Conservation (phyloP, 2,113 vertebrate species). For the Campylorhamphus procurvoides region DNA sequence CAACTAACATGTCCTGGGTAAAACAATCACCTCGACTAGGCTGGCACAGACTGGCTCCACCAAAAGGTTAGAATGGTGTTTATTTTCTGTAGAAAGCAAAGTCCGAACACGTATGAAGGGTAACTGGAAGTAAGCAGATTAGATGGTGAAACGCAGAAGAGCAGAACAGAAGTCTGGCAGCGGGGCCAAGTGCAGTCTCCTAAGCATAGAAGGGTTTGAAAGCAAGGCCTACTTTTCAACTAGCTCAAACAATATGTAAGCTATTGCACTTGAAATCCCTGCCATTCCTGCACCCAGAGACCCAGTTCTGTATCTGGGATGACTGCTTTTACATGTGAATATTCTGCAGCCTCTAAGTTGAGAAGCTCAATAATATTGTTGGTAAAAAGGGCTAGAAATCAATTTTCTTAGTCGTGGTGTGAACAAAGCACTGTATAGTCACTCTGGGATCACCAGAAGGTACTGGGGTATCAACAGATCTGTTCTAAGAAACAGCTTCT, state of each 20-base stretch:
- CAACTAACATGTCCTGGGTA: neutral
- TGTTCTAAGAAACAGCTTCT: neutral
- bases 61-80: neutral
- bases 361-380: neutral
- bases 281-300: neutral
- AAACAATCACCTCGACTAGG: neutral
- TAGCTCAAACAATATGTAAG: neutral
- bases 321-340: neutral
- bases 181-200: neutral
- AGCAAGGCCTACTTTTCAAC: neutral
- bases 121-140: neutral
- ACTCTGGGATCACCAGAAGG: neutral
- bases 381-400: neutral
- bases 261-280: neutral
- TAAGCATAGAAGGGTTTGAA: neutral
- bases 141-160: neutral
- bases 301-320: accelerated
- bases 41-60: neutral
- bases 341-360: neutral
- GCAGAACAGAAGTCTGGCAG: neutral
- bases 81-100: neutral
- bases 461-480: neutral
- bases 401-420: neutral
- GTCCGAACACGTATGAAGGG: neutral
- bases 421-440: neutral